Evolutionary conservation across 2,113 vertebrate genomes (phyloP).

Genomic region (Cynopterus brachyotis): DNA sequence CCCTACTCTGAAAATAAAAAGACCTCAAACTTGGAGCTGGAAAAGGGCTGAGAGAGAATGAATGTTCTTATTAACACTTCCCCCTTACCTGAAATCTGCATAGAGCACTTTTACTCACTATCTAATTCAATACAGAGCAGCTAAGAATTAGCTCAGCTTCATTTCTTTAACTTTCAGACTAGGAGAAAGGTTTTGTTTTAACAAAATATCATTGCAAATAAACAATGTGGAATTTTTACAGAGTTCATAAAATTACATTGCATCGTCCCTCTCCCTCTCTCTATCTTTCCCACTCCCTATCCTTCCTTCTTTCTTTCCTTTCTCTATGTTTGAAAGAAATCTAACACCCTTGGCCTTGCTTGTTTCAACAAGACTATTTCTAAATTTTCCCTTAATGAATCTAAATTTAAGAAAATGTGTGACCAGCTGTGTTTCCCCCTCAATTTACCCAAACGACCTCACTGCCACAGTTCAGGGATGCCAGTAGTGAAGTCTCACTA

Average conservation of each 20-base stretch:
- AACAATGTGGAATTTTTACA: neutral
- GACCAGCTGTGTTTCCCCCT: neutral
- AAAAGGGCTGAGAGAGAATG: neutral
- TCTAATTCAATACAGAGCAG: neutral
- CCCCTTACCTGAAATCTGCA: neutral
- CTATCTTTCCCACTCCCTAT: neutral
- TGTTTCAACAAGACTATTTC: slow-evolving; percentile 8
- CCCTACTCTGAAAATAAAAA: neutral
- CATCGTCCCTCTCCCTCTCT: neutral
- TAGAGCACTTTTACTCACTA: neutral
- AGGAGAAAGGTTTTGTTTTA: neutral
- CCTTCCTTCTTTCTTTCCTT: neutral
- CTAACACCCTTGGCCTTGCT: neutral
- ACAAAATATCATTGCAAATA: neutral
- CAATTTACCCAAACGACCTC: neutral
- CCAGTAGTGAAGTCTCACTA: neutral
- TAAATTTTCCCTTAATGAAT: slow-evolving; percentile 17
- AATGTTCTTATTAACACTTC: neutral
- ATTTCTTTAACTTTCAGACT: neutral
- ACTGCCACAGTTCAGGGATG: neutral
- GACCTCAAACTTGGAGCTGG: neutral
- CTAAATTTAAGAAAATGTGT: slow-evolving; percentile 36
- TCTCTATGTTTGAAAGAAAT: neutral
- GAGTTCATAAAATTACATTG: neutral
- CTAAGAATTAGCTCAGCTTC: neutral